Conservation (phyloP, 1,140 invertebrate genomes). For the Belonocnema kinseyi region DNA sequence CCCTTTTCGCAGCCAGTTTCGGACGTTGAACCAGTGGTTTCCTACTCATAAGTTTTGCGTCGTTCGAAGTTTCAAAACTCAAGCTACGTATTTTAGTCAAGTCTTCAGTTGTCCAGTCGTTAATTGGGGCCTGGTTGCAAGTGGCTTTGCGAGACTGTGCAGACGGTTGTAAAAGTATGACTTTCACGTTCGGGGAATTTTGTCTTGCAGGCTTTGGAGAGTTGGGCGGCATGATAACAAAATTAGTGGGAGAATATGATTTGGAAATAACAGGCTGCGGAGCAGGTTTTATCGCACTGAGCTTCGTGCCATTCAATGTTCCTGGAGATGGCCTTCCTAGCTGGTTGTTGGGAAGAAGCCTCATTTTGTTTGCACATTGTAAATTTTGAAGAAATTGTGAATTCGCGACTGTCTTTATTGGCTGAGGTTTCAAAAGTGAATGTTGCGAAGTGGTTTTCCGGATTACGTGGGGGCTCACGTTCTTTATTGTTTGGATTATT, state of each 20-base stretch:
- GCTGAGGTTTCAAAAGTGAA: too few relatives aligned
- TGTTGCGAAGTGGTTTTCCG: too few relatives aligned
- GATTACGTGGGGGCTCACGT: too few relatives aligned
- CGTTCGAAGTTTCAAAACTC: slow-evolving; percentile 50
- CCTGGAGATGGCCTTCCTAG: neutral
- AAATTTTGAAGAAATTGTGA: too few relatives aligned
- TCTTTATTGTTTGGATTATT: too few relatives aligned
- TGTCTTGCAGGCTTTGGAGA: slow-evolving; percentile 46
- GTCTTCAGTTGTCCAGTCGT: too few relatives aligned
- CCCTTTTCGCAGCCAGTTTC: slow-evolving; percentile 65
- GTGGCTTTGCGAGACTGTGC: too few relatives aligned
- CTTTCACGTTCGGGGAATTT: slow-evolving; percentile 31
- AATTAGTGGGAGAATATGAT: neutral
- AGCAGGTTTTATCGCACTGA: neutral
- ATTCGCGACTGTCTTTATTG: too few relatives aligned
- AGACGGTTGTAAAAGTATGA: too few relatives aligned
- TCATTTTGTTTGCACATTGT: too few relatives aligned
- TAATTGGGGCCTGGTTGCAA: too few relatives aligned
- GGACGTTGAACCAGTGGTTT: neutral
- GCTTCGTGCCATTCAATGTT: neutral
- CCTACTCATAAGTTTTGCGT: slow-evolving; percentile 55
- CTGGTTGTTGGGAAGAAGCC: neutral
- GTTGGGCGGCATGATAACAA: slow-evolving; percentile 24
- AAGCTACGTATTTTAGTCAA: too few relatives aligned
- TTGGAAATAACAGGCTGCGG: neutral